Percentiles rank a stretch among this genome's conserved stretches.
Evolutionary conservation across 2,797 vertebrate genomes (phyloP).

Genomic region (Paratrypauchen microcephalus): DNA sequence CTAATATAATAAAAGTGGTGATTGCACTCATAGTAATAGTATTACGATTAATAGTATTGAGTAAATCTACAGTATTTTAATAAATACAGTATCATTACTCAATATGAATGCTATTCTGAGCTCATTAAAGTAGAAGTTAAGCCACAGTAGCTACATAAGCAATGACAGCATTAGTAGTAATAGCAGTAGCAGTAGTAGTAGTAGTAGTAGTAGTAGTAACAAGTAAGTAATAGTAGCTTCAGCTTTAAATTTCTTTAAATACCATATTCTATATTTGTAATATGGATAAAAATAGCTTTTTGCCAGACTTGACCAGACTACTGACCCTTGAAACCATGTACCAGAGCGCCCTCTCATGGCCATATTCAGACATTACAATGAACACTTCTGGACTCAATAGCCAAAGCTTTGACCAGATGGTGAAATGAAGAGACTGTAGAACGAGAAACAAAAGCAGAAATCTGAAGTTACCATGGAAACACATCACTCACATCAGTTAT

Average conservation of each 20-base stretch:
- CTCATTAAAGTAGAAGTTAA: no score
- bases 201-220: no score
- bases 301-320: background rate
- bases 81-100: no score
- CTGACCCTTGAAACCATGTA: background rate
- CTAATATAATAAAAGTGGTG: no score
- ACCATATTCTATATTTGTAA: background rate
- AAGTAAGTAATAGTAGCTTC: no score
- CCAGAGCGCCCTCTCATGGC: constrained; percentile 64
- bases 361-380: constrained; percentile 13
- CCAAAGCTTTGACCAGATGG: constrained; percentile 16
- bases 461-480: background rate
- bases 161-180: no score
- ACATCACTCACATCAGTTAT: background rate
- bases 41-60: no score
- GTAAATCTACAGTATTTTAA: no score
- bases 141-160: no score
- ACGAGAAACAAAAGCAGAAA: constrained; percentile 16
- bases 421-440: constrained; percentile 13
- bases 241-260: background rate
- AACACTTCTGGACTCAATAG: background rate
- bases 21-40: no score
- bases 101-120: no score
- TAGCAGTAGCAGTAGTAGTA: no score
- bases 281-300: background rate